Base-by-base conservation (phyloP, 1,140 invertebrate genomes). In the Catajapyx aquilonaris region DNA sequence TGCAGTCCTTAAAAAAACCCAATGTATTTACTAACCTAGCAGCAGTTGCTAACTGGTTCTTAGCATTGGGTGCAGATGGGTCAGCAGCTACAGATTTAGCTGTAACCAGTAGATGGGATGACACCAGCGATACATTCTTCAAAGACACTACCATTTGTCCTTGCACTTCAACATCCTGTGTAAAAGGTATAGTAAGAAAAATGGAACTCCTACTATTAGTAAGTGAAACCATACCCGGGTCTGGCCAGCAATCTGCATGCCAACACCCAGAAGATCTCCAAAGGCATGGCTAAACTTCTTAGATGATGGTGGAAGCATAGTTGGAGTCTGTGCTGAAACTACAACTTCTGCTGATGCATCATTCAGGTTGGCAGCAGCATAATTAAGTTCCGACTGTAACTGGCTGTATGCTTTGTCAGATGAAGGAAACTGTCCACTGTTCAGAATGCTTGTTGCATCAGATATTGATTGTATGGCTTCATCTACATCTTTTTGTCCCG, bases 51-150 rank as follows among this genome's bases (percentile, higher is more conserved):
- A 93, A 56, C 40, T 87, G 73, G 60, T 88, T 94, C 55, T 84
- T 87, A 1, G 79, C 73, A 52, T 91, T 91, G 0, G 86, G 84
- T 31, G 87, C 74, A 37, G 72, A 72, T 1, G 87, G 77, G 62
- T 95, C 86, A 35, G 77, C 76, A 22, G 84, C 80, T 32, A 91
- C 74, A 2, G 75, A 77, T 61, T 91, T 93, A 5, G 83, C 84
- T 3, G 84, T 79, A 1, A 73, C 68, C 1, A 96, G 59, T 3
- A 96, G 64, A 44, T 86, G 86, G 33, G 81, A 79, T 0, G 87
- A 94, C 21, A 76, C 78, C 31, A 79, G 74, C 0, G 84, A 84
- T 1, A 95, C 78, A 41, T 76, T 83, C 49, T 81, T 81, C 44
- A 96, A 62, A 0, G 81, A 81, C 18, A 74, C 68, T 0, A 93